Conservation (phyloP, 2,888 invertebrate genomes). For the Crepidodera aurea region DNA sequence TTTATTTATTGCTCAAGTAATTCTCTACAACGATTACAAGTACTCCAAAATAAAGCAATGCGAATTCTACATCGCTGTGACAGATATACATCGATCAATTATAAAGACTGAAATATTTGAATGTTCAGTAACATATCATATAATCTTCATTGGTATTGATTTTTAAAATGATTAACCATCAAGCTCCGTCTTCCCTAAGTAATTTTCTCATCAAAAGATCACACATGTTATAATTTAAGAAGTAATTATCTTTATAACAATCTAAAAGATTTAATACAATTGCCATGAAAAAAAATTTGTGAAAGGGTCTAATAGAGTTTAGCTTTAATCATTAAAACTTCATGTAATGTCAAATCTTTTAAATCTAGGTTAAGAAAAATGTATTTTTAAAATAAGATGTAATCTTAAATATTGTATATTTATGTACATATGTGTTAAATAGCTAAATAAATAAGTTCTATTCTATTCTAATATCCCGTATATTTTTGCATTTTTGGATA, state of each 20-base stretch:
- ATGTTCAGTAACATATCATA: slow-evolving; percentile 1
- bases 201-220: slow-evolving; percentile 16
- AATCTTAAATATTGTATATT: too few relatives aligned
- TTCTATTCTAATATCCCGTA: too few relatives aligned
- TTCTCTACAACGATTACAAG: slow-evolving; percentile 7
- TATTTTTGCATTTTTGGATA: too few relatives aligned
- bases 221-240: too few relatives aligned
- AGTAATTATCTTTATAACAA: too few relatives aligned
- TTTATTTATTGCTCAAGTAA: too few relatives aligned
- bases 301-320: slow-evolving; percentile 1
- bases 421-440: too few relatives aligned
- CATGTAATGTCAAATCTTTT: neutral
- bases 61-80: slow-evolving; percentile 2
- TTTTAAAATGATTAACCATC: slow-evolving; percentile 1
- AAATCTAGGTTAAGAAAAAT: too few relatives aligned
- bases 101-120: neutral
- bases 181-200: slow-evolving; percentile 7
- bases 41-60: too few relatives aligned
- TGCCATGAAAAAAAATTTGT: slow-evolving; percentile 9
- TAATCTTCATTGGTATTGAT: neutral
- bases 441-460: too few relatives aligned
- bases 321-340: neutral
- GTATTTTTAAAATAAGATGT: too few relatives aligned
- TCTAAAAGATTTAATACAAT: slow-evolving; percentile 1
- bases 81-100: slow-evolving; percentile 3